Evolutionary conservation across 1,140 invertebrate genomes (phyloP).

Genomic region (Camponotus floridanus): DNA sequence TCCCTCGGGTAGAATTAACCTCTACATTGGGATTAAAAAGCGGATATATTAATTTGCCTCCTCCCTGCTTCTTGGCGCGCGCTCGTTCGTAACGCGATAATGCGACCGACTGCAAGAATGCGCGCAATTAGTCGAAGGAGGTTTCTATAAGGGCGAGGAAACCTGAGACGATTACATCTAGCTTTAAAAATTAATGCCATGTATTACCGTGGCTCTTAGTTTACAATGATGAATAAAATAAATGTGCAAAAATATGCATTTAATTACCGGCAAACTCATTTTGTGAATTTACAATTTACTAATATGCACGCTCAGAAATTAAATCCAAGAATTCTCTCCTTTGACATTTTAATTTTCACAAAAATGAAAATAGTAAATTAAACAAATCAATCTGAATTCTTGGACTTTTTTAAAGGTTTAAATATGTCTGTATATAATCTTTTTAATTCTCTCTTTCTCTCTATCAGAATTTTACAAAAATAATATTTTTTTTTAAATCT

Average conservation of each 20-base stretch:
- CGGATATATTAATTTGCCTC: slow-evolving; percentile 85
- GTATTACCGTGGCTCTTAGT: neutral
- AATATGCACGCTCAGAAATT: neutral
- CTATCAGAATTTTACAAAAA: too few species aligned
- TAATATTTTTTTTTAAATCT: too few species aligned
- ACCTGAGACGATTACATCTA: neutral
- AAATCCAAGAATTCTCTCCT: neutral
- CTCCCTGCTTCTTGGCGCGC: slow-evolving; percentile 43
- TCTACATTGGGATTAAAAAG: slow-evolving; percentile 86
- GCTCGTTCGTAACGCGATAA: slow-evolving; percentile 46
- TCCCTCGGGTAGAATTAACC: slow-evolving; percentile 83
- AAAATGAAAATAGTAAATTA: neutral
- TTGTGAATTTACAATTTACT: neutral
- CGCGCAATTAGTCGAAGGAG: slow-evolving; percentile 13
- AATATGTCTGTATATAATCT: neutral
- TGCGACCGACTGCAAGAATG: slow-evolving; percentile 41
- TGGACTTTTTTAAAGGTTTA: neutral
- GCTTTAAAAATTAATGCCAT: slow-evolving; percentile 21
- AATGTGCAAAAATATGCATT: neutral
- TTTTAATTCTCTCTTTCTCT: neutral
- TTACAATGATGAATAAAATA: neutral
- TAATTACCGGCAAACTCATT: slow-evolving; percentile 5
- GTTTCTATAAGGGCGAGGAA: slow-evolving; percentile 23
- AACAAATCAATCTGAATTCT: neutral
- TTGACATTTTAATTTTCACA: neutral